These are phyloP conservation scores for Cyprinodon diabolis DNA, from an alignment of 2,797 vertebrate species.

Conservation along the genomic window DNA sequence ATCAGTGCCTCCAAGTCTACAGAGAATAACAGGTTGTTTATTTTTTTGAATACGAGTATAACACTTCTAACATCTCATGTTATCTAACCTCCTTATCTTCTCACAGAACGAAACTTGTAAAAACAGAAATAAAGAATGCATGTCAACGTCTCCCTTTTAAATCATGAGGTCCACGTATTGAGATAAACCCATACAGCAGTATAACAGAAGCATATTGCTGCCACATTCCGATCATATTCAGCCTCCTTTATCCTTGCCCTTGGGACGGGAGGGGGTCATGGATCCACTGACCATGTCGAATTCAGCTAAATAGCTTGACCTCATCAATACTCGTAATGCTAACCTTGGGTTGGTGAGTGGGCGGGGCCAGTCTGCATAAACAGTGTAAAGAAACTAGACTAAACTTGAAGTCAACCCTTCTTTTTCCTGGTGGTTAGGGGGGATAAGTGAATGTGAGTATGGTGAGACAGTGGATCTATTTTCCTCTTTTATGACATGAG, in stretches of 20 bases:
- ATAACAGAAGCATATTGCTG: slow-evolving; percentile 47
- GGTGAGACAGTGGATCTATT: slow-evolving; percentile 55
- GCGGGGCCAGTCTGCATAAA: slow-evolving; percentile 48
- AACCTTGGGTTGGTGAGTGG: slow-evolving; percentile 21
- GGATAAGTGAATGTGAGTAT: slow-evolving; percentile 51
- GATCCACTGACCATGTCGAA: slow-evolving; percentile 83
- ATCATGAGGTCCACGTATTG: slow-evolving; percentile 10
- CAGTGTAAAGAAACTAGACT: slow-evolving; percentile 31
- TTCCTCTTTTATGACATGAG: slow-evolving; percentile 23
- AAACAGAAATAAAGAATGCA: background rate
- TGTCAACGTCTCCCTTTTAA: slow-evolving; percentile 21
- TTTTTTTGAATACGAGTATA: slow-evolving; percentile 27
- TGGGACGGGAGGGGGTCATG: slow-evolving; percentile 61
- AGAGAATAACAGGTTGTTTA: slow-evolving; percentile 38
- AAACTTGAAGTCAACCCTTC: slow-evolving; percentile 52
- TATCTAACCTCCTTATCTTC: slow-evolving; percentile 9
- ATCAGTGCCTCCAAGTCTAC: slow-evolving; percentile 28
- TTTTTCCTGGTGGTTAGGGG: slow-evolving; percentile 2
- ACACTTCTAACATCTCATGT: slow-evolving; percentile 45
- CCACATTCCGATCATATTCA: slow-evolving; percentile 59
- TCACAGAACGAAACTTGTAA: background rate
- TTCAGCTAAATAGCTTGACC: slow-evolving; percentile 82
- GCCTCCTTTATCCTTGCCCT: slow-evolving; percentile 52
- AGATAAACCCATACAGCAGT: slow-evolving; percentile 30
- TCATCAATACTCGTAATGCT: slow-evolving; percentile 79